Base-by-base conservation (phyloP, 1,140 invertebrate species). In the Nilaparvata lugens region DNA sequence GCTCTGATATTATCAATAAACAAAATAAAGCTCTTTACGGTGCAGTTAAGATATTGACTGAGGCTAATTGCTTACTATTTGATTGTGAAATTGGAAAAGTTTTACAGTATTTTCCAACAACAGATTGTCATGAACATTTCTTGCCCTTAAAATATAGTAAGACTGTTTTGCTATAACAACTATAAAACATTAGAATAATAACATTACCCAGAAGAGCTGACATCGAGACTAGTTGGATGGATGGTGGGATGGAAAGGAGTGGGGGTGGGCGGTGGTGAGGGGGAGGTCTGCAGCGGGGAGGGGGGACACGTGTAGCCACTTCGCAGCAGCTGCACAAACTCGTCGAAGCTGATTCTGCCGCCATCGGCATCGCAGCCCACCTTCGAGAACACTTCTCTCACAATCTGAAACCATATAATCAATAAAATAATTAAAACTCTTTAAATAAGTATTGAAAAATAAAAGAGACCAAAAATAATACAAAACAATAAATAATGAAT, bases 351-450 rank as follows among this genome's bases (percentile, higher is more conserved):
- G 35, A 88, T 84, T 60, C 77, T 74, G 7, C 83, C 82, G 13
- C 83, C 82, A 73, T 88, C 82, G 54, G 76, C 73, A 68, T 87
- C 82, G 11, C 76, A 69, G 65, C 84, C 81, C 6, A 87, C 71
- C 64, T 83, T 83, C 35, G 82, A 78, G 69, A 87, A 88, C 14
- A 88, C 73, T 64, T 86, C 79, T 60, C 80, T 71, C 16, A 86
- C 74, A 48, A 78, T 74, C 79, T 81, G 63, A 14, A 65, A 66
- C 9, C 31, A 35, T n/a, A n/a, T n/a, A 59, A 43, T 4, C 24
- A 13, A 56, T 40, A 40, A n/a, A n/a, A n/a, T n/a, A n/a, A n/a
- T n/a, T n/a, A 42, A 13, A 42, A 42, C n/a, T 42, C n/a, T 42
- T n/a, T n/a, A n/a, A n/a, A n/a, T n/a, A n/a, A n/a, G n/a, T n/a